A percentile compares a stretch with the other conserved stretches of the same genome.
These are phyloP conservation scores for Oceanites oceanicus DNA, from an alignment of 2,113 vertebrate genomes.

Conservation along the genomic window DNA sequence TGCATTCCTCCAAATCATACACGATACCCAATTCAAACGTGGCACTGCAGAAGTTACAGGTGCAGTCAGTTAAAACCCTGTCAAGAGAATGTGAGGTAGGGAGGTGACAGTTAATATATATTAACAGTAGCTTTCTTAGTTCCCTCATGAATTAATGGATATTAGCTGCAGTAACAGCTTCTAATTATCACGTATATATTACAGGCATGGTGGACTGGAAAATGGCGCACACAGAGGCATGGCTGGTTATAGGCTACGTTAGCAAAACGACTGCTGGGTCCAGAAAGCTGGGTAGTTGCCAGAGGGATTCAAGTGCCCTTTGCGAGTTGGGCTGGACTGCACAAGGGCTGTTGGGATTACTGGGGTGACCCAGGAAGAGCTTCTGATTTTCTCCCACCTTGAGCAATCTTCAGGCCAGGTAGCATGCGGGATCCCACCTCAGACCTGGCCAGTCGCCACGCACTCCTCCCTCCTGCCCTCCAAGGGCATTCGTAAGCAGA, in stretches of 20 bases:
- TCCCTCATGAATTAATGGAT: constrained; percentile 4
- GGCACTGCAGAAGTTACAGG: background rate
- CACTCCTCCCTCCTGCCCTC: background rate
- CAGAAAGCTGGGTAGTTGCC: background rate
- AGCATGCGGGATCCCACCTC: background rate
- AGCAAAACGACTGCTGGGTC: background rate
- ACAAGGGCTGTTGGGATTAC: background rate
- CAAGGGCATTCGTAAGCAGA: background rate
- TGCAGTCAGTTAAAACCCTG: constrained; percentile 16
- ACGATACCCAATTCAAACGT: background rate
- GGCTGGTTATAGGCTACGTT: background rate
- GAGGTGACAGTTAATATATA: background rate
- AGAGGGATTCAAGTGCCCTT: accelerated
- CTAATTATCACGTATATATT: constrained; percentile 6
- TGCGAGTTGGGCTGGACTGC: background rate
- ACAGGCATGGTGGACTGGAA: background rate
- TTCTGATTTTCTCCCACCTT: background rate
- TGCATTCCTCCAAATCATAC: background rate
- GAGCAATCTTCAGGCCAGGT: background rate
- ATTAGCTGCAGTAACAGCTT: constrained; percentile 5
- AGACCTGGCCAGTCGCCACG: accelerated
- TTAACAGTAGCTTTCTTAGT: background rate
- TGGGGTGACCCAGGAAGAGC: background rate
- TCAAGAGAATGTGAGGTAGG: background rate
- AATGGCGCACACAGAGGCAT: accelerated